Conservation (phyloP, 2,797 vertebrate genomes). For the Buceros bicornis region DNA sequence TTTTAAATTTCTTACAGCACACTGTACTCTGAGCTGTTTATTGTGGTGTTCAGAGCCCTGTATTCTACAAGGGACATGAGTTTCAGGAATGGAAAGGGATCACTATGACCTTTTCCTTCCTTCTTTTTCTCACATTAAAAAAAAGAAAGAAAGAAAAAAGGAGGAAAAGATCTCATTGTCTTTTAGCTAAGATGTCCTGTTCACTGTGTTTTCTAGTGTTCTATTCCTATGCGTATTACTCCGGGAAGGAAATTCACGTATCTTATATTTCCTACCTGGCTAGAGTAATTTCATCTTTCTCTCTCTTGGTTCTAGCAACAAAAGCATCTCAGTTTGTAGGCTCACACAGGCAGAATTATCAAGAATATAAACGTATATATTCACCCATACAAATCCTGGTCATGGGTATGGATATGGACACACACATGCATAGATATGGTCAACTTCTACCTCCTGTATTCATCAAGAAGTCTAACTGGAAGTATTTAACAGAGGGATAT, state of each 20-base stretch:
- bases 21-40: conserved; percentile 30
- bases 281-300: background rate
- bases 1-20: conserved; percentile 37
- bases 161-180: background rate
- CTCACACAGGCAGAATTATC: background rate
- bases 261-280: background rate
- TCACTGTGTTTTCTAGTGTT: conserved; percentile 33
- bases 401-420: background rate
- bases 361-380: background rate
- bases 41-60: background rate
- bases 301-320: background rate
- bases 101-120: conserved; percentile 6
- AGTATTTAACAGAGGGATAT: conserved; percentile 1
- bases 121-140: background rate
- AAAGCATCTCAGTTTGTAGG: background rate
- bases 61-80: conserved; percentile 16
- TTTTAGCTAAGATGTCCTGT: conserved; percentile 47
- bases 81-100: conserved; percentile 13
- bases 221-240: background rate
- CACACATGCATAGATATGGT: background rate
- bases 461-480: background rate
- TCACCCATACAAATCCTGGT: background rate
- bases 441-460: background rate
- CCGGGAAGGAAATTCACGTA: background rate
- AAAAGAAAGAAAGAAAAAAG: background rate